Percentiles rank a stretch among this genome's conserved stretches.
Evolutionary conservation across 2,888 invertebrate species (phyloP).

Genomic region (Apamea epomidion): DNA sequence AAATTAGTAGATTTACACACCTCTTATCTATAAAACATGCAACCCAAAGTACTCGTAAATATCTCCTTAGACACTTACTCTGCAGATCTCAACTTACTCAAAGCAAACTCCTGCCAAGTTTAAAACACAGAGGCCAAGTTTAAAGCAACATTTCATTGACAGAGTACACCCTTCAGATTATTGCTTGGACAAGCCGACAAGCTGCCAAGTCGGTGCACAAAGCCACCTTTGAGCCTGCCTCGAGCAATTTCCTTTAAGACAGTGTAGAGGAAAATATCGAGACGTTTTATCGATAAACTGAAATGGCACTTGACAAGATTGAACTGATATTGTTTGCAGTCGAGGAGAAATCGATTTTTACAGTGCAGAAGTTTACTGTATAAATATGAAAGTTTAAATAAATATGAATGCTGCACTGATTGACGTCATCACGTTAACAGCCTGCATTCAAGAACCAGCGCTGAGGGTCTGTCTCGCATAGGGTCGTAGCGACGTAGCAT

Average conservation of each 20-base stretch:
- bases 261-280: slow-evolving; percentile 23
- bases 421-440: too few species aligned
- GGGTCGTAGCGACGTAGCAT: neutral
- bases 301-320: neutral
- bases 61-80: neutral
- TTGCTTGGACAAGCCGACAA: slow-evolving; percentile 49
- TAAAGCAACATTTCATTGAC: slow-evolving; percentile 46
- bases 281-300: slow-evolving; percentile 34
- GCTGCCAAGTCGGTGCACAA: slow-evolving; percentile 46
- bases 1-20: neutral
- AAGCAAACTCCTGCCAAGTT: slow-evolving; percentile 20
- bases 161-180: slow-evolving; percentile 39
- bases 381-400: neutral
- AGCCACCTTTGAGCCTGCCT: slow-evolving; percentile 25
- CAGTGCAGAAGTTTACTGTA: neutral
- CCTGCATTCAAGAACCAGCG: neutral
- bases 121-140: slow-evolving; percentile 26
- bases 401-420: neutral
- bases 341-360: neutral
- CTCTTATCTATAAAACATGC: neutral
- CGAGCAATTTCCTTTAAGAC: slow-evolving; percentile 22
- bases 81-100: neutral
- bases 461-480: neutral
- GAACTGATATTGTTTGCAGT: neutral
- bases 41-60: too few species aligned